These are phyloP conservation scores for Aspidoscelis tigris DNA, from an alignment of 2,113 vertebrate species.

Conservation along the genomic window DNA sequence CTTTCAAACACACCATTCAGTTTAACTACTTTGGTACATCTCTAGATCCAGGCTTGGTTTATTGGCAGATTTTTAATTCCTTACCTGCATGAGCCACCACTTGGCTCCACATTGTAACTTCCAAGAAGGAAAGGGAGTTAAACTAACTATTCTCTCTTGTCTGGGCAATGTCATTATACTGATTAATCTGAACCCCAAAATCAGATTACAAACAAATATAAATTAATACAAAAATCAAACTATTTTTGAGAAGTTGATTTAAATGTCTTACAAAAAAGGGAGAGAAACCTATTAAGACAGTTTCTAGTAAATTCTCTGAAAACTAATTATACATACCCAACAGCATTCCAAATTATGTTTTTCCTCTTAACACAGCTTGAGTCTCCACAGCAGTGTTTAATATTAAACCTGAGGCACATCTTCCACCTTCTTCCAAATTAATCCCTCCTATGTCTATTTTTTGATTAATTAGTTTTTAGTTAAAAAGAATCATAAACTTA, in stretches of 20 bases:
- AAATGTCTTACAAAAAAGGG: background rate
- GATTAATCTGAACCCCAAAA: conserved; percentile 47
- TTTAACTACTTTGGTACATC: too few relatives aligned
- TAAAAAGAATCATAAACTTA: background rate
- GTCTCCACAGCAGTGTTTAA: background rate
- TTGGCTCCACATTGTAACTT: too few relatives aligned
- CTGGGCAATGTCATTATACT: background rate
- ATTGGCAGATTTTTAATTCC: too few relatives aligned
- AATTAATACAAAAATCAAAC: background rate
- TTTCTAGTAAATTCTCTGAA: conserved; percentile 31
- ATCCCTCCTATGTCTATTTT: background rate
- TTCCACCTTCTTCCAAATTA: background rate
- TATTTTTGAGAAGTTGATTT: background rate
- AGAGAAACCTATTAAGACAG: background rate
- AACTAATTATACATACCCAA: conserved; percentile 3
- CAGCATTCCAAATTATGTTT: conserved; percentile 22
- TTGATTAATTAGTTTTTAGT: background rate
- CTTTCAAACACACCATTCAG: too few relatives aligned
- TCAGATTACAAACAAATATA: background rate
- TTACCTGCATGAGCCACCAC: too few relatives aligned
- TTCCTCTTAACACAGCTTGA: background rate
- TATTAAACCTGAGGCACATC: background rate
- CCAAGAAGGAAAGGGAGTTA: too few relatives aligned
- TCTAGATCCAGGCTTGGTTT: too few relatives aligned
- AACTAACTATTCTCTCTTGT: background rate